Conservation (phyloP, 1,140 invertebrate species). For the Tetragnatha versicolor region DNA sequence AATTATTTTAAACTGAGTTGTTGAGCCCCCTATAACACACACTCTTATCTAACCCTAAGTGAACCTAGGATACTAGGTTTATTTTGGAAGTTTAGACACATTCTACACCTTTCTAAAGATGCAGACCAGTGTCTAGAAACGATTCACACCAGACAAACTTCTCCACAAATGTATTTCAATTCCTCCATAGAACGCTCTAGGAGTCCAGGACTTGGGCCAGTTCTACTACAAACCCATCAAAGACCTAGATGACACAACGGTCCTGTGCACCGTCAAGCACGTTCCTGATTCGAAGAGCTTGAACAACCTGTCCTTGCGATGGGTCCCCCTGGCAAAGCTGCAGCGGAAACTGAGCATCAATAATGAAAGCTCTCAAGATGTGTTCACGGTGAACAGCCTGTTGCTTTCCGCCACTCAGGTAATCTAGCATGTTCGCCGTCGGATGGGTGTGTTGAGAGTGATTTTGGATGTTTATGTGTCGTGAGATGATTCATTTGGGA, state of each 20-base stretch:
- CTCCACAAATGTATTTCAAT: background rate
- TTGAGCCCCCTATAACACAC: no score
- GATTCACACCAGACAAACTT: no score
- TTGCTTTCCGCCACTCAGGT: constrained; percentile 33
- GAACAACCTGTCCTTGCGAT: constrained; percentile 79
- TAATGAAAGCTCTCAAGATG: background rate
- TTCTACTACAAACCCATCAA: constrained; percentile 88
- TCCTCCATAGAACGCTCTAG: constrained; percentile 71
- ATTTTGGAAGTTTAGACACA: no score
- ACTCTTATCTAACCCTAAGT: no score
- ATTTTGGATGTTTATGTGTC: no score
- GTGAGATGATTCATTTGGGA: no score
- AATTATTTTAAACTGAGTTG: no score
- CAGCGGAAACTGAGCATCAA: constrained; percentile 60
- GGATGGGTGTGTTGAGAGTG: no score
- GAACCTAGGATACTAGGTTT: no score
- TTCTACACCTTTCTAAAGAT: no score
- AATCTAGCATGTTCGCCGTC: no score
- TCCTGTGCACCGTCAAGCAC: constrained; percentile 84
- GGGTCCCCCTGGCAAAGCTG: constrained; percentile 84
- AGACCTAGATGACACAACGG: constrained; percentile 85
- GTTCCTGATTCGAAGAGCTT: constrained; percentile 79
- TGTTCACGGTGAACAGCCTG: constrained; percentile 11
- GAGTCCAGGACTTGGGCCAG: constrained; percentile 89
- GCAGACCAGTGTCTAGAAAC: no score